phyloP scores from a whole-genome alignment of 2,113 vertebrate species.

The Mormyrus lacerda region DNA sequence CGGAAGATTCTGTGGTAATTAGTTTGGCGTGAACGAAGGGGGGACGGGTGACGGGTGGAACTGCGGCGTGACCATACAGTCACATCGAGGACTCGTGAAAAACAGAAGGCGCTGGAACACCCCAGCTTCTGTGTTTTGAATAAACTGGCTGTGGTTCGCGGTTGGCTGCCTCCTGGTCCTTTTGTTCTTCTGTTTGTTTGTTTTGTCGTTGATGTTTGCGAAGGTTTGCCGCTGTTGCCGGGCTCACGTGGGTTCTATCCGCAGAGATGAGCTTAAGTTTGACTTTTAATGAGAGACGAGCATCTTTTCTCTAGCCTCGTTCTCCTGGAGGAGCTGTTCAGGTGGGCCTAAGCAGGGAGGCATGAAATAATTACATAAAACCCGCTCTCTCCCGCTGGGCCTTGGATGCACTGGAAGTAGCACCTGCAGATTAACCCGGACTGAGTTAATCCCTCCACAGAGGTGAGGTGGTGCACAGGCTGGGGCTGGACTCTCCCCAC shows the following conservation, averaged over 20 bases:
- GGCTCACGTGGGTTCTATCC: not conserved
- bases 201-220: not conserved
- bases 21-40: not conserved
- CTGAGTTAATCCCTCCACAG: constrained; percentile 2
- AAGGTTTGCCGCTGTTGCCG: not conserved
- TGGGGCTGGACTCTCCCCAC: constrained; percentile 25
- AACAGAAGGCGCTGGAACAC: not conserved
- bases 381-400: not conserved
- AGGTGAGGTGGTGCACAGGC: constrained; percentile 6
- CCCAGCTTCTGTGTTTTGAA: too few species aligned
- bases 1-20: not conserved
- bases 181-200: not conserved
- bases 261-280: not conserved
- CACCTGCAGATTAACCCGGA: not conserved
- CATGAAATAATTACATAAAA: not conserved
- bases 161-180: not conserved
- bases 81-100: not conserved
- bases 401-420: not conserved
- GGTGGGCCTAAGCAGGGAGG: not conserved
- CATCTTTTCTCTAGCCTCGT: not conserved
- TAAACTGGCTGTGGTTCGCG: not conserved
- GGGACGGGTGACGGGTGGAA: not conserved
- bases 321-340: not conserved
- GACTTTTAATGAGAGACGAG: not conserved
- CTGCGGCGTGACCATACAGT: not conserved